phyloP scores from a whole-genome alignment of 2,888 invertebrate genomes.

The Pantelozetes paolii region DNA sequence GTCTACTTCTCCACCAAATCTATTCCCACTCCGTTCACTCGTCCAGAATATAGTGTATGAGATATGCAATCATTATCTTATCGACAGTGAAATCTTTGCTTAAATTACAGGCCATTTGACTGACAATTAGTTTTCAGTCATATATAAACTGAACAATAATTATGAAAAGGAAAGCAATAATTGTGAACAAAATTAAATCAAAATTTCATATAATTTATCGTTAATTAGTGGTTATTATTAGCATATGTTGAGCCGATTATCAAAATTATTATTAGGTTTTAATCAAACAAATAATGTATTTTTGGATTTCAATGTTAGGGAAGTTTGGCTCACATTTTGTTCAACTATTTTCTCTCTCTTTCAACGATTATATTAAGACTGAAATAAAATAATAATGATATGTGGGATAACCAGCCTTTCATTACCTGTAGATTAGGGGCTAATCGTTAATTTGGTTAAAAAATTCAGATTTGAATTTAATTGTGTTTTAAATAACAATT shows the following conservation, averaged over 20 bases:
- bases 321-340: not conserved
- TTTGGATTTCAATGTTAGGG: not conserved
- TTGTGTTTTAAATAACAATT: conserved; percentile 10
- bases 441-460: not conserved
- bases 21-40: not conserved
- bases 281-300: conserved; percentile 10
- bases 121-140: conserved; percentile 12
- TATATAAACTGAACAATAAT: conserved; percentile 7
- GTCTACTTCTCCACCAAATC: not conserved
- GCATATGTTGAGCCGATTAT: not conserved
- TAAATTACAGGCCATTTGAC: not conserved
- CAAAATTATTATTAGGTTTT: not conserved
- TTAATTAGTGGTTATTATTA: conserved; percentile 23
- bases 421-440: conserved; percentile 9
- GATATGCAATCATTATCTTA: conserved; percentile 21
- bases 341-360: too few relatives aligned
- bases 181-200: conserved; percentile 21
- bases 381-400: not conserved
- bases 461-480: conserved; percentile 2
- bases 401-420: conserved; percentile 2
- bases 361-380: too few relatives aligned
- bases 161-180: conserved; percentile 9
- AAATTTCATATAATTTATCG: conserved; percentile 19
- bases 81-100: conserved; percentile 15
- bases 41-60: not conserved